Conservation (phyloP, 2,113 vertebrate species). For the Urocolius indicus region DNA sequence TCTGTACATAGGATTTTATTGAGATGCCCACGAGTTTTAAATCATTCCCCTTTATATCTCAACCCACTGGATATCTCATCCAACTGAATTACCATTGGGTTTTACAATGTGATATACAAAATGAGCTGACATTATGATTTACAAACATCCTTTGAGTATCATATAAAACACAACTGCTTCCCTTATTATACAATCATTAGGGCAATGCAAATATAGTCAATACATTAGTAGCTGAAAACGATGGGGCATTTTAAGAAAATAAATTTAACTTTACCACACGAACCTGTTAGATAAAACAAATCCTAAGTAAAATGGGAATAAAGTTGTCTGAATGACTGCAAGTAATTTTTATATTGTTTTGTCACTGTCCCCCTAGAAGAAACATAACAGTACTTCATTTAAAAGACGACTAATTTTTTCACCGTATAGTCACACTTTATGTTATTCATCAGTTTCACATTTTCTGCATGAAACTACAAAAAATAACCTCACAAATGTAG, state of each 20-base stretch:
- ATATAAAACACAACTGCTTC: constrained; percentile 72
- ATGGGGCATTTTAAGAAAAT: constrained; percentile 30
- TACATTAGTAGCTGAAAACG: constrained; percentile 30
- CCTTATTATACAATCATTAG: constrained; percentile 58
- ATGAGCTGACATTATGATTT: constrained; percentile 68
- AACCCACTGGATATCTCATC: constrained; percentile 54
- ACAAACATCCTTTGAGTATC: constrained; percentile 69
- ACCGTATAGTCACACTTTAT: constrained; percentile 4
- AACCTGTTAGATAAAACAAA: constrained; percentile 9
- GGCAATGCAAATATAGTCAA: constrained; percentile 49
- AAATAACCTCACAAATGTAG: constrained; percentile 28
- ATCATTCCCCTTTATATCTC: constrained; percentile 61
- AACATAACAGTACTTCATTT: background rate
- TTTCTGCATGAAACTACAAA: constrained; percentile 30
- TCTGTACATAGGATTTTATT: constrained; percentile 76
- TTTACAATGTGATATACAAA: constrained; percentile 71
- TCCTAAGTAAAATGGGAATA: background rate
- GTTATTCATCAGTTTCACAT: background rate
- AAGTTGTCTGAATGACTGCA: background rate
- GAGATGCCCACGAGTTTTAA: constrained; percentile 66
- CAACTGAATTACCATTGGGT: constrained; percentile 72
- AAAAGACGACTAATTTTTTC: constrained; percentile 1
- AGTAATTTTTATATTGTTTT: background rate
- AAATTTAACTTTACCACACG: constrained; percentile 36
- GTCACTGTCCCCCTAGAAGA: background rate